phyloP scores from a whole-genome alignment of 2,888 invertebrate species.

The Nephrotoma appendiculata region DNA sequence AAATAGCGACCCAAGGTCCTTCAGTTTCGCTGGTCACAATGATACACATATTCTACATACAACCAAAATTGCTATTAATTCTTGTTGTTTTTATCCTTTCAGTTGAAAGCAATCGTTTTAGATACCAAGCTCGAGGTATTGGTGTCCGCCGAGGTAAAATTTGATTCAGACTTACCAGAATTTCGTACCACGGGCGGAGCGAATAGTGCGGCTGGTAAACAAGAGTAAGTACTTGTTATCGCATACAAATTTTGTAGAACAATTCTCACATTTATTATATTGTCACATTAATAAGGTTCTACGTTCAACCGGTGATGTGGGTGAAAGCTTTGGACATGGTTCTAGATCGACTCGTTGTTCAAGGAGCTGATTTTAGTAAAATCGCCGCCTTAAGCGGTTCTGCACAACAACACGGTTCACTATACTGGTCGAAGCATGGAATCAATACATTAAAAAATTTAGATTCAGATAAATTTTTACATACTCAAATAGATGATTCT shows the following conservation, averaged over 20 bases:
- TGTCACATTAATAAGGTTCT: conserved; percentile 36
- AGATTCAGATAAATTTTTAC: conserved; percentile 59
- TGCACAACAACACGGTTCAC: conserved; percentile 90
- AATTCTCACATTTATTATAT: not conserved
- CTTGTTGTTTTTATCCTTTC: conserved; percentile 8
- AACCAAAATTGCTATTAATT: no score
- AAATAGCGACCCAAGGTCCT: no score
- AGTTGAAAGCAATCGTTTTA: conserved; percentile 84
- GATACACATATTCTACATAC: no score
- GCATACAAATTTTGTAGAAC: not conserved
- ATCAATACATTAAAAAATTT: conserved; percentile 46
- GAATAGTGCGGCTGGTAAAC: conserved; percentile 32
- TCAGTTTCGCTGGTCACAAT: no score
- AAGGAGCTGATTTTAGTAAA: conserved; percentile 67
- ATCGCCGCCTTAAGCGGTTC: conserved; percentile 72
- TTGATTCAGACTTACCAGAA: conserved; percentile 87
- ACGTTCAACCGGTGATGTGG: conserved; percentile 85
- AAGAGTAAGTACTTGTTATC: conserved; percentile 21
- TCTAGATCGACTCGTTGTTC: conserved; percentile 65
- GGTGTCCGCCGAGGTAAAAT: conserved; percentile 71
- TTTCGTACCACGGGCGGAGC: conserved; percentile 51
- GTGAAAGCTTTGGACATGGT: conserved; percentile 88
- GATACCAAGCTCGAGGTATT: conserved; percentile 55
- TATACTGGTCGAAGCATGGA: conserved; percentile 82
- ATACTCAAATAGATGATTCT: conserved; percentile 62